Evolutionary conservation across 1,140 invertebrate genomes (phyloP).

Genomic region (Zaprionus nigranus): DNA sequence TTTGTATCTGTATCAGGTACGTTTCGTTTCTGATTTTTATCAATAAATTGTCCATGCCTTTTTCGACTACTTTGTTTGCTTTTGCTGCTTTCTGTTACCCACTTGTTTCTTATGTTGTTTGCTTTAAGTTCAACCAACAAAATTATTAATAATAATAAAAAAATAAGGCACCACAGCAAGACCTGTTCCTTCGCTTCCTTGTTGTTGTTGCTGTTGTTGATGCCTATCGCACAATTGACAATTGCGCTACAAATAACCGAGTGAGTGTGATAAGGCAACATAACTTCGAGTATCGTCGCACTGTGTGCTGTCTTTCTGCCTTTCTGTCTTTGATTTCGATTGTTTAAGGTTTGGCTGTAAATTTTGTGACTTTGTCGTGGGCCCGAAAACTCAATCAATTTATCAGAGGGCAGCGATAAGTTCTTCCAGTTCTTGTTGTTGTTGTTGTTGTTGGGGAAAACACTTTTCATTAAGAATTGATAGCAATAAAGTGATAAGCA

Average conservation of each 20-base stretch:
- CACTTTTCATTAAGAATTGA: slow-evolving; percentile 79
- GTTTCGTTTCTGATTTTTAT: slow-evolving; percentile 44
- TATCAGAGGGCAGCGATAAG: slow-evolving; percentile 66
- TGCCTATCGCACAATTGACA: slow-evolving; percentile 76
- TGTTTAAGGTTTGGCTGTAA: slow-evolving; percentile 42
- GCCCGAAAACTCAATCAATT: slow-evolving; percentile 73
- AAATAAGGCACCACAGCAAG: slow-evolving; percentile 34
- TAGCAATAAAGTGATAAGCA: slow-evolving; percentile 80
- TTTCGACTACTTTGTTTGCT: slow-evolving; percentile 14
- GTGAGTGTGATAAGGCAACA: slow-evolving; percentile 66
- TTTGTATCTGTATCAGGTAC: slow-evolving; percentile 27
- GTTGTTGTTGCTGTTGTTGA: slow-evolving; percentile 29
- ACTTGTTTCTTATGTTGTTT: slow-evolving; percentile 24
- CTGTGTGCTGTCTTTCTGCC: slow-evolving; percentile 27
- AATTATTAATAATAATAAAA: slow-evolving; percentile 50
- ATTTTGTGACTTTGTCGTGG: slow-evolving; percentile 7
- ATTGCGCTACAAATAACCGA: slow-evolving; percentile 70
- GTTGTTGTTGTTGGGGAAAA: slow-evolving; percentile 46
- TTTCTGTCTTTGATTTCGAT: slow-evolving; percentile 45
- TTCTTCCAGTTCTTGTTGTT: slow-evolving; percentile 32
- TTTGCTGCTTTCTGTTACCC: not conserved
- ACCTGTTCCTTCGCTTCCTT: slow-evolving; percentile 47
- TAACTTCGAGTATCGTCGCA: slow-evolving; percentile 50
- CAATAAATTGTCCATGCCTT: slow-evolving; percentile 43
- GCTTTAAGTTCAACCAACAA: slow-evolving; percentile 29